Evolutionary conservation across 1,140 invertebrate genomes (phyloP).

Genomic region (Zaprionus davidi): DNA sequence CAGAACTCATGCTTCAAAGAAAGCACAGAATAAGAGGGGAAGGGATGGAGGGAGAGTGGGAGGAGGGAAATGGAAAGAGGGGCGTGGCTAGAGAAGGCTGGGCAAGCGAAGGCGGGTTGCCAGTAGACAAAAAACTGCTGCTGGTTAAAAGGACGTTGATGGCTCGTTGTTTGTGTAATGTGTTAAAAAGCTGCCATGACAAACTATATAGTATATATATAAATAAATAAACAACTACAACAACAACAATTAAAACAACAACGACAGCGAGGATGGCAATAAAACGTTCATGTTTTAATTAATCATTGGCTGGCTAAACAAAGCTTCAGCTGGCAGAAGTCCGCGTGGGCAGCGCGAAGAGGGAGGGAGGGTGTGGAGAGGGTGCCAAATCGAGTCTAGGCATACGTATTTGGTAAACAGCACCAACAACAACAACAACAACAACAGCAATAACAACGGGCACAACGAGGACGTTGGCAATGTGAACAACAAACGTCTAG

Average conservation of each 20-base stretch:
- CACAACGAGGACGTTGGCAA: constrained; percentile 39
- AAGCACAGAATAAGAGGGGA: too few relatives aligned
- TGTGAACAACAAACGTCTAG: constrained; percentile 75
- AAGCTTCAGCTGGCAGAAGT: constrained; percentile 43
- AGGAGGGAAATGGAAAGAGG: neutral
- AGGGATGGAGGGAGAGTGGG: neutral
- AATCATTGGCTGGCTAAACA: constrained; percentile 73
- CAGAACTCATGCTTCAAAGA: constrained; percentile 7
- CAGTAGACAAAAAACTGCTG: constrained; percentile 19
- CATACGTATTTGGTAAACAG: constrained; percentile 46
- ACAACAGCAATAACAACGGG: constrained; percentile 15
- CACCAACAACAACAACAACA: constrained; percentile 33
- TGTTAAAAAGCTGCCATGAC: constrained; percentile 72
- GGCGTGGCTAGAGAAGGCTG: neutral
- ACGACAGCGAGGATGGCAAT: constrained; percentile 32
- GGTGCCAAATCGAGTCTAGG: constrained; percentile 39
- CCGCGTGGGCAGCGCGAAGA: neutral
- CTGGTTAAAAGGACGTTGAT: constrained; percentile 14
- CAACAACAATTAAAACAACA: constrained; percentile 24
- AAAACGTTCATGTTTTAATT: constrained; percentile 71
- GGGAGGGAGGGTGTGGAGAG: neutral
- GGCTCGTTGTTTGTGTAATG: constrained; percentile 60
- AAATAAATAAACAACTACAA: neutral
- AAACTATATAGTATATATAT: constrained; percentile 45
- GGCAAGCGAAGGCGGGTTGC: neutral